Conservation (phyloP, 2,113 vertebrate genomes). For the Colius striatus region DNA sequence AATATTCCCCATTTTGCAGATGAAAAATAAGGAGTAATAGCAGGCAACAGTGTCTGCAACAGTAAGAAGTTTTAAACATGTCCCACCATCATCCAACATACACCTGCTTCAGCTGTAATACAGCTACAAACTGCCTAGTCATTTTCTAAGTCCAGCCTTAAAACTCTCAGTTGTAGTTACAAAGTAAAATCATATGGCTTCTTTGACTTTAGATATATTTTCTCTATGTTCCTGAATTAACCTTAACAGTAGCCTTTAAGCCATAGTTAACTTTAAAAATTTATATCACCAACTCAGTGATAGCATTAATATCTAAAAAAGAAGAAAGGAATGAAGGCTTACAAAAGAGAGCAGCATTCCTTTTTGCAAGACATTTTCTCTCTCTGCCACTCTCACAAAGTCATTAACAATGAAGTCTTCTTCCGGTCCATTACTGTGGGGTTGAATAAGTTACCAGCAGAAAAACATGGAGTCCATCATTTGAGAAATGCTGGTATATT, state of each 20-base stretch:
- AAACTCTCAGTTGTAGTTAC: neutral
- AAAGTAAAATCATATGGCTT: neutral
- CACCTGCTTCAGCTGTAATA: neutral
- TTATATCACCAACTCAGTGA: neutral
- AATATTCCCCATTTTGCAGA: neutral
- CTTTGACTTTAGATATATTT: neutral
- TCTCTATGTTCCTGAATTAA: neutral
- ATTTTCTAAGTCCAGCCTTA: neutral
- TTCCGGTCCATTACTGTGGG: neutral
- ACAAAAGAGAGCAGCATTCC: neutral
- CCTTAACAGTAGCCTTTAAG: neutral
- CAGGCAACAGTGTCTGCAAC: neutral
- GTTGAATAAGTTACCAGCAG: neutral
- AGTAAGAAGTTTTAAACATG: neutral
- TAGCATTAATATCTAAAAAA: neutral
- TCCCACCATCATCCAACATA: neutral
- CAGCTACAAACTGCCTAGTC: neutral
- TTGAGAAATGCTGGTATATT: neutral
- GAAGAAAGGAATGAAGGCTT: neutral
- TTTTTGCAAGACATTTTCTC: neutral
- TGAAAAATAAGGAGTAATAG: neutral
- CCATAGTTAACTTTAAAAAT: neutral
- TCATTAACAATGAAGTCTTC: neutral
- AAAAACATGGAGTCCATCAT: neutral
- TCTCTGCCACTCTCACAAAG: neutral